Conservation (phyloP, 2,113 vertebrate genomes). For the Lepus americanus region DNA sequence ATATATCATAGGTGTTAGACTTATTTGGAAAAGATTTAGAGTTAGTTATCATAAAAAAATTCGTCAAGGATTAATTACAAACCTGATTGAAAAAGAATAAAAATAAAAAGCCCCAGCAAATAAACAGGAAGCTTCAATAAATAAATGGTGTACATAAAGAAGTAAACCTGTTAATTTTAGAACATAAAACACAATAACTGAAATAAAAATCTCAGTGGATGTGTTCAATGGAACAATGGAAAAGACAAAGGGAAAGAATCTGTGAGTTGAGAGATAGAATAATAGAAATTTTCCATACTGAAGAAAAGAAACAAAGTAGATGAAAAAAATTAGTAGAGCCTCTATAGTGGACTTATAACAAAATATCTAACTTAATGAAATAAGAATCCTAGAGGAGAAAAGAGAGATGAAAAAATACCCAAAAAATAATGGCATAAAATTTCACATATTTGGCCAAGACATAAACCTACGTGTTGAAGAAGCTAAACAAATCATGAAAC, state of each 20-base stretch:
- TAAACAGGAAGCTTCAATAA: not conserved
- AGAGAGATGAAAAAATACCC: not conserved
- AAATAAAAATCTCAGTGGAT: not conserved
- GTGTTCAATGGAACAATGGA: not conserved
- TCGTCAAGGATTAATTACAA: not conserved
- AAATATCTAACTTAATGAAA: not conserved
- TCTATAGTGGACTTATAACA: not conserved
- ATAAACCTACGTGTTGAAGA: not conserved
- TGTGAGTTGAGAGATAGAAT: not conserved
- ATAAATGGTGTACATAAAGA: conserved; percentile 7
- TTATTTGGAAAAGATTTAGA: not conserved
- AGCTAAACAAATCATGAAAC: not conserved
- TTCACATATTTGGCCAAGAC: conserved; percentile 2
- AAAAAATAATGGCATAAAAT: not conserved
- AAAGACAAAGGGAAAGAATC: not conserved
- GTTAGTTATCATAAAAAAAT: not conserved
- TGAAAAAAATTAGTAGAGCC: too few relatives aligned
- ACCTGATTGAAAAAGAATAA: not conserved
- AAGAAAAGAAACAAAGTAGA: too few relatives aligned
- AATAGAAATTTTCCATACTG: not conserved
- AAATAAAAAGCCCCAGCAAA: not conserved
- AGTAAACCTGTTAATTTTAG: not conserved
- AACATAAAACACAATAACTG: not conserved
- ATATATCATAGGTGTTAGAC: not conserved
- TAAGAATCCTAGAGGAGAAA: too few relatives aligned